Base-by-base conservation (phyloP, 2,113 vertebrate genomes). In the Colistium nudipinnis region DNA sequence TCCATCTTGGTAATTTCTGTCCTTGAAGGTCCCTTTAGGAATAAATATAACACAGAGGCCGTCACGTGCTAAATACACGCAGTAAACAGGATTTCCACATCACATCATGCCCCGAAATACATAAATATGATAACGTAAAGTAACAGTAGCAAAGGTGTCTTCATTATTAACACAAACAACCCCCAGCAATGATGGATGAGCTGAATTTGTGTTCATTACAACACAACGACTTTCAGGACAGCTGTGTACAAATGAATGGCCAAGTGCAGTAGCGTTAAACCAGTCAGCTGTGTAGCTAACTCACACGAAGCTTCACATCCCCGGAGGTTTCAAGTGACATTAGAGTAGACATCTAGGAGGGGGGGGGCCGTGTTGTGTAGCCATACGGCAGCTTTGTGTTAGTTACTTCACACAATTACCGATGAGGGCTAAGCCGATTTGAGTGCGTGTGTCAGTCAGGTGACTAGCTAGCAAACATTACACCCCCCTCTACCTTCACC, bases 1-100 rank as follows among this genome's bases (percentile, higher is more conserved):
- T 98, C 93, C 96, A 98, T 98, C 72, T 82, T 91, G 70, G 89
- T 43, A 12, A 8, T 45, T 82, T 91, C 33, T 48, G 61, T 78
- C 11, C 83, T 73, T 82, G 61, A 43, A 57, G 69, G 70, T 38
- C 44, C 48, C 64, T 6, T 1, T 3, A 52, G 31, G 9, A 24
- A 30, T 17, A 1, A 39, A 33, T 3, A 25, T 27, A 8, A 47
- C 12, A 61, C 2, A 41, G 13, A 24, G 14, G 7, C 8, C 38
- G 7, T 20, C n/a, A 8, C 12, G 10, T 10, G 11, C 3, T 12
- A 0, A 35, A 51, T 3, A 19, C 8, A 54, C 4, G 27, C 12
- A 14, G 33, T 2, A 22, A 5, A 60, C 9, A 24, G 17, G 49
- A 41, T 3, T 7, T 28, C 9, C 8, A 52, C 56, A 36, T 3